phyloP scores from a whole-genome alignment of 2,113 vertebrate genomes.

The Sylvietta virens region DNA sequence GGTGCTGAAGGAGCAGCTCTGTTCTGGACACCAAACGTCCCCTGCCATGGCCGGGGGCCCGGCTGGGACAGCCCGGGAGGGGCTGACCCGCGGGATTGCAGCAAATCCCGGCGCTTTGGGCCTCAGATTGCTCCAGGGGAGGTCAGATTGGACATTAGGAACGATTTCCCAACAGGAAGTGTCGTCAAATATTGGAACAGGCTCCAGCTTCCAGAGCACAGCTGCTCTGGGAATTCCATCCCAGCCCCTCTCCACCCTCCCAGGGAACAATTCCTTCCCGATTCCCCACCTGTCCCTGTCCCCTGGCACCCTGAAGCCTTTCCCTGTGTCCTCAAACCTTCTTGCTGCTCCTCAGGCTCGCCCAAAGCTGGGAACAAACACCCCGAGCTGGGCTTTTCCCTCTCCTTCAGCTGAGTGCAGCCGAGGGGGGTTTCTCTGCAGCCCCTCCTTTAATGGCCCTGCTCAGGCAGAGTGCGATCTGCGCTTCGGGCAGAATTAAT shows the following conservation, averaged over 20 bases:
- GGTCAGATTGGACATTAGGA: fast-evolving
- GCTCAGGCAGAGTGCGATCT: constrained; percentile 59
- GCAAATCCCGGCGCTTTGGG: fast-evolving
- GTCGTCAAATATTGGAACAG: too few species aligned
- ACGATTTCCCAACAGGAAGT: fast-evolving
- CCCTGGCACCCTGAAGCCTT: fast-evolving
- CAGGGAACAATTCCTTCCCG: not conserved
- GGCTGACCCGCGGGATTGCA: fast-evolving
- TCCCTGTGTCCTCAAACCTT: not conserved
- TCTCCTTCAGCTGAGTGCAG: not conserved
- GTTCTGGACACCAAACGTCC: fast-evolving
- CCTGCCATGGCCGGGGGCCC: too few species aligned
- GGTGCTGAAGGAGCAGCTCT: not conserved
- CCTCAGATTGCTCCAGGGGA: not conserved
- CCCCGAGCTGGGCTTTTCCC: not conserved
- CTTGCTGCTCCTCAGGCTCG: not conserved
- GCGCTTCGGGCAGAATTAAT: constrained; percentile 66
- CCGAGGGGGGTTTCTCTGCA: constrained; percentile 40
- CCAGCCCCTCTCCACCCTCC: not conserved
- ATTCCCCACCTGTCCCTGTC: not conserved
- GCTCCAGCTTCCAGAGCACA: not conserved
- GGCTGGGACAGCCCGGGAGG: not conserved
- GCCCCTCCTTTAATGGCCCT: constrained; percentile 19
- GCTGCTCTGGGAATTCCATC: not conserved
- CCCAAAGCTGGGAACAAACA: fast-evolving